Percentiles rank a stretch among this genome's conserved stretches.
phyloP scores from a whole-genome alignment of 1,140 invertebrate species.

The Drosophila azteca region DNA sequence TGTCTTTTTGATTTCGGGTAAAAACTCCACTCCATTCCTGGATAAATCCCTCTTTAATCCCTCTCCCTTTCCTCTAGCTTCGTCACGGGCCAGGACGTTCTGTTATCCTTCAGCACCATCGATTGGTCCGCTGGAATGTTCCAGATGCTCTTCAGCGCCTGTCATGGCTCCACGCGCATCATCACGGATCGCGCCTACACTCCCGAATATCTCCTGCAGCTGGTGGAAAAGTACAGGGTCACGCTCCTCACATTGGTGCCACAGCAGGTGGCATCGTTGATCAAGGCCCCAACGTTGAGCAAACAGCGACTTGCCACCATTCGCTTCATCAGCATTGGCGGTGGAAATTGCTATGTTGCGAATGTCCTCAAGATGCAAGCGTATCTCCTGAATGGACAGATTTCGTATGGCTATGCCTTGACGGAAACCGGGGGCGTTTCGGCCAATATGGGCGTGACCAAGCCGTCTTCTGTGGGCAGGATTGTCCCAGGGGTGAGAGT shows the following conservation, averaged over 20 bases:
- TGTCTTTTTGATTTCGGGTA: constrained; percentile 79
- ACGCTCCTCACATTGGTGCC: constrained; percentile 71
- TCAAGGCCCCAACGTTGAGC: constrained; percentile 64
- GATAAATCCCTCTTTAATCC: neutral
- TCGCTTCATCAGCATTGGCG: constrained; percentile 69
- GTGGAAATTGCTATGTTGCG: constrained; percentile 71
- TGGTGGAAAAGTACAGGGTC: constrained; percentile 76
- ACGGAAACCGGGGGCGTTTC: constrained; percentile 75
- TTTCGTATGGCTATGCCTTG: constrained; percentile 71
- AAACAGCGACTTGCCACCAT: constrained; percentile 64
- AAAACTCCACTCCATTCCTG: neutral
- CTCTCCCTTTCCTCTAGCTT: constrained; percentile 44
- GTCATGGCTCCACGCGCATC: constrained; percentile 71
- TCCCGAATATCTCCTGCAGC: constrained; percentile 71
- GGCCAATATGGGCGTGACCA: constrained; percentile 73
- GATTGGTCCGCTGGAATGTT: constrained; percentile 78
- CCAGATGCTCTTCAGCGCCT: constrained; percentile 74
- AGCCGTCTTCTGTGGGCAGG: constrained; percentile 71
- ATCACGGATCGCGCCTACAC: constrained; percentile 72
- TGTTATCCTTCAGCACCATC: constrained; percentile 79
- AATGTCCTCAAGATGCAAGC: constrained; percentile 73
- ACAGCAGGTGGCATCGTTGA: constrained; percentile 61
- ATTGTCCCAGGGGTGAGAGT: constrained; percentile 69
- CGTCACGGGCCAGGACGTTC: constrained; percentile 73
- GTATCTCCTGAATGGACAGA: constrained; percentile 64